Evolutionary conservation across 2,113 vertebrate genomes (phyloP).

Genomic region (Hemiscyllium ocellatum): DNA sequence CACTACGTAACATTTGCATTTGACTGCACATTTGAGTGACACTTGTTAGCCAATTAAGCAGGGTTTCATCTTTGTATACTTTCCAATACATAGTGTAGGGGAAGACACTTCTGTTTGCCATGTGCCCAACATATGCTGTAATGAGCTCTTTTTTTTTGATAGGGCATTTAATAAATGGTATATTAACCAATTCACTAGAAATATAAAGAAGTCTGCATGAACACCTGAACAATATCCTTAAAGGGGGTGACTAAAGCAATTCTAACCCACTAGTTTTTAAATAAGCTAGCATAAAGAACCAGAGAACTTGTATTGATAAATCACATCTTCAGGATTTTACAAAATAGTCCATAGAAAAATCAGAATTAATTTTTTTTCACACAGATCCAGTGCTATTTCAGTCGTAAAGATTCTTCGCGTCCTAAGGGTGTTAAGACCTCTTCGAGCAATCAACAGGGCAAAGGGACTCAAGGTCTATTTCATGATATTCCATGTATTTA

Average conservation of each 20-base stretch:
- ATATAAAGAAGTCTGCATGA: background rate
- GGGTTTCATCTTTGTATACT: background rate
- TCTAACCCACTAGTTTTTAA: background rate
- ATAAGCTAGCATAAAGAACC: background rate
- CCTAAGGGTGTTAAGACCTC: conserved; percentile 83
- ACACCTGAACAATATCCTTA: background rate
- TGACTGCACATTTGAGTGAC: background rate
- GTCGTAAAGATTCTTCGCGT: conserved; percentile 98
- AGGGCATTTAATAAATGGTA: background rate
- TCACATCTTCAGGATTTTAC: background rate
- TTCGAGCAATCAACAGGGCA: conserved; percentile 95
- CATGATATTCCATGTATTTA: background rate
- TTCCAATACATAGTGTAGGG: background rate
- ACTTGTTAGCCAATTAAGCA: background rate
- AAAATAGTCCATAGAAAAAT: background rate
- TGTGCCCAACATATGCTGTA: background rate
- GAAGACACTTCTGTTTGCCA: background rate
- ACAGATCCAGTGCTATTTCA: conserved; percentile 94
- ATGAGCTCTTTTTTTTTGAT: background rate
- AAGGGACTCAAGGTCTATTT: conserved; percentile 89
- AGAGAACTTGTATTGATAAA: background rate
- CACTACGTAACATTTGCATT: background rate
- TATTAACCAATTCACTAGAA: background rate
- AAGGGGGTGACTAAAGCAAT: background rate
- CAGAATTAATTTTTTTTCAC: conserved; percentile 14